phyloP scores from a whole-genome alignment of 2,888 invertebrate species.

The Napeogenes inachia region DNA sequence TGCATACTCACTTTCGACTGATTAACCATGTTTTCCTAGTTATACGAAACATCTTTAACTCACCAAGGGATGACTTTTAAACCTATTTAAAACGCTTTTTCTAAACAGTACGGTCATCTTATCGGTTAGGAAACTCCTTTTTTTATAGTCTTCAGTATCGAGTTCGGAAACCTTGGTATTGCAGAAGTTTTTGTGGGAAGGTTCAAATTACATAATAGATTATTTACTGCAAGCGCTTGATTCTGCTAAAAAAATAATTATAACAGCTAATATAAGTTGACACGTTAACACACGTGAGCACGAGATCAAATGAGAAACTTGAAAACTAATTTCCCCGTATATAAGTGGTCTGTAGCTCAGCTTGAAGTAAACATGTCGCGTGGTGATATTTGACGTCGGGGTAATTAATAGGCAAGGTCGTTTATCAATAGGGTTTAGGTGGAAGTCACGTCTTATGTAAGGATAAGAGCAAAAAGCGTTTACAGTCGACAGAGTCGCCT shows the following conservation, averaged over 20 bases:
- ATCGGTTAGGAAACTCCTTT: constrained; percentile 35
- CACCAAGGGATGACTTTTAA: constrained; percentile 34
- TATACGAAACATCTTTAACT: constrained; percentile 30
- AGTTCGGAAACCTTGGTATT: constrained; percentile 15
- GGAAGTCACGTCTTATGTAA: constrained; percentile 26
- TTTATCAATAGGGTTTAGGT: constrained; percentile 24
- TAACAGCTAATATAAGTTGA: constrained; percentile 11
- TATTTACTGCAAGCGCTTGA: constrained; percentile 19
- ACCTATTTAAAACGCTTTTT: constrained; percentile 33
- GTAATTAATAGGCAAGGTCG: constrained; percentile 22
- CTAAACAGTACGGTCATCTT: constrained; percentile 45
- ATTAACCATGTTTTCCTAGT: constrained; percentile 42
- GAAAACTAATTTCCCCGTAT: constrained; percentile 15
- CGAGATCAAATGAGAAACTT: constrained; percentile 17
- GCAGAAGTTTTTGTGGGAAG: constrained; percentile 12
- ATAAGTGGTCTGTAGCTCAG: constrained; percentile 5
- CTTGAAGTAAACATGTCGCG: constrained; percentile 8
- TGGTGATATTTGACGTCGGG: constrained; percentile 11
- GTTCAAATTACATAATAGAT: constrained; percentile 25
- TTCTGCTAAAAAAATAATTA: not conserved
- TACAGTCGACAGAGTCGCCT: constrained; percentile 36
- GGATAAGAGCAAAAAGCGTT: constrained; percentile 20
- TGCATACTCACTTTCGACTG: constrained; percentile 4
- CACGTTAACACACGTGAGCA: constrained; percentile 15
- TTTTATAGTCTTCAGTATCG: constrained; percentile 15